These are phyloP conservation scores for Amphimedon queenslandica DNA, from an alignment of 37 sponge, comb jelly and placozoan species.

Conservation along the genomic window DNA sequence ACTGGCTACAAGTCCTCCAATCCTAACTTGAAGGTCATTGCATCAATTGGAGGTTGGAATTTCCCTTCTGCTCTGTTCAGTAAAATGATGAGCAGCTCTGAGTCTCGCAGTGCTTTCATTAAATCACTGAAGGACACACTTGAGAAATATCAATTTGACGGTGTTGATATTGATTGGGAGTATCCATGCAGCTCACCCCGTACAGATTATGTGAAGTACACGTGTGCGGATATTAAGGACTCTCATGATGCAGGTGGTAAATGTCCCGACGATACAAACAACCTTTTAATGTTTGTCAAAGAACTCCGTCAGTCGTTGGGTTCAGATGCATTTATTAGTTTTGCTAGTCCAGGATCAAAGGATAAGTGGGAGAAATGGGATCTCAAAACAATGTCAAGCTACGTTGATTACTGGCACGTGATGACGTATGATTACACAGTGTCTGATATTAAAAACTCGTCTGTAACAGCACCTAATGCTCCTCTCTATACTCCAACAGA, in stretches of 20 bases:
- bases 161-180: conserved; percentile 28
- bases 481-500: conserved; percentile 12
- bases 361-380: neutral
- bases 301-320: conserved; percentile 11
- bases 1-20: conserved; percentile 8
- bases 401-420: conserved; percentile 26
- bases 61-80: conserved; percentile 25
- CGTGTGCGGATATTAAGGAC: neutral
- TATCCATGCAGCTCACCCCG: conserved; percentile 21
- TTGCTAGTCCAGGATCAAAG: conserved; percentile 7
- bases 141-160: neutral
- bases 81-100: conserved; percentile 7
- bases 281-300: conserved; percentile 5
- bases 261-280: conserved; percentile 20
- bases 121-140: neutral
- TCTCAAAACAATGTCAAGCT: neutral
- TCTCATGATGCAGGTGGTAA: conserved; percentile 13
- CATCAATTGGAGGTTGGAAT: conserved; percentile 20
- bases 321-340: neutral
- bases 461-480: conserved; percentile 13
- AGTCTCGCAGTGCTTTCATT: conserved; percentile 10
- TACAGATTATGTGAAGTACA: neutral
- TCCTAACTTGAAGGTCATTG: conserved; percentile 11
- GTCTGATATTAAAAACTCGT: conserved; percentile 10
- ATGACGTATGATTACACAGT: conserved; percentile 22